Percentiles rank a stretch among this genome's conserved stretches.
Evolutionary conservation across 1,140 invertebrate species (phyloP).

Genomic region (Drosophila melanogaster): Release_6_plus_ISO1_MT NT_033777.3:15448501-15449000

Average conservation of each 20-base stretch:
- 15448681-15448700: slow-evolving; percentile 60
- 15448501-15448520: slow-evolving; percentile 92
- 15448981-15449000: slow-evolving; percentile 90
- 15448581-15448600: slow-evolving; percentile 87
- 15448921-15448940: slow-evolving; percentile 50
- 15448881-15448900: slow-evolving; percentile 71
- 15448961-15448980: slow-evolving; percentile 87
- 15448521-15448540: slow-evolving; percentile 86
- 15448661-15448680: slow-evolving; percentile 8
- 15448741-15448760: slow-evolving; percentile 80
- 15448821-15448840: slow-evolving; percentile 88
- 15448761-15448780: slow-evolving; percentile 70
- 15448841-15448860: slow-evolving; percentile 21
- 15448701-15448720: slow-evolving; percentile 72
- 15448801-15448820: slow-evolving; percentile 87
- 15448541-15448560: slow-evolving; percentile 91
- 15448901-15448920: slow-evolving; percentile 69
- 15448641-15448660: slow-evolving; percentile 18
- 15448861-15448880: slow-evolving; percentile 73
- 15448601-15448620: slow-evolving; percentile 81
- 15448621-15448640: slow-evolving; percentile 41
- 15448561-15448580: slow-evolving; percentile 93
- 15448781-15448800: slow-evolving; percentile 87
- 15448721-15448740: slow-evolving; percentile 75
- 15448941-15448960: slow-evolving; percentile 47